phyloP scores from a whole-genome alignment of 2,888 invertebrate genomes.

The Meloe dianella region DNA sequence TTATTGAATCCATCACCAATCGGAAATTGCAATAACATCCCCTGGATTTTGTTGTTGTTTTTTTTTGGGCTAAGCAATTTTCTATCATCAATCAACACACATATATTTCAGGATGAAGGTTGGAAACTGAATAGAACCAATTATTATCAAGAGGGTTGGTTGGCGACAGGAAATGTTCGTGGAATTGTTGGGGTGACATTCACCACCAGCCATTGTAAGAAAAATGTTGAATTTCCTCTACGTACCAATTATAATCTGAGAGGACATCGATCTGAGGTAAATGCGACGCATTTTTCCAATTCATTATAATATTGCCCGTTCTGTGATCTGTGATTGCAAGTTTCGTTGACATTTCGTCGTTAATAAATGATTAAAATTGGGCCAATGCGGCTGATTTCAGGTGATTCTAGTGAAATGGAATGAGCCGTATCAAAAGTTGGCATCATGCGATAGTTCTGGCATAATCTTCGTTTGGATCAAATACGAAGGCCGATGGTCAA shows the following conservation, averaged over 20 bases:
- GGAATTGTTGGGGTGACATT: constrained; percentile 96
- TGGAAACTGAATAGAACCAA: constrained; percentile 95
- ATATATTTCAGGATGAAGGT: constrained; percentile 78
- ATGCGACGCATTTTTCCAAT: too few relatives aligned
- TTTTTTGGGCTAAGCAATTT: not conserved
- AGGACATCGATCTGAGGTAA: constrained; percentile 93
- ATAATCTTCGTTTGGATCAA: constrained; percentile 99
- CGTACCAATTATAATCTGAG: constrained; percentile 96
- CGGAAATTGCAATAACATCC: constrained; percentile 29
- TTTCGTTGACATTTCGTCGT: not conserved
- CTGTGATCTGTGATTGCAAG: constrained; percentile 20
- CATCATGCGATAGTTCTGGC: constrained; percentile 96
- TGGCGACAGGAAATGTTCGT: constrained; percentile 92
- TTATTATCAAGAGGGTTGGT: constrained; percentile 98
- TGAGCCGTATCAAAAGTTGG: constrained; percentile 96
- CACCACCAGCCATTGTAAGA: constrained; percentile 91
- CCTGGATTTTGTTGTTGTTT: not conserved
- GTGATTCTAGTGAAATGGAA: constrained; percentile 97
- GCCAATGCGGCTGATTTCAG: too few relatives aligned
- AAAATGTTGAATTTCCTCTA: constrained; percentile 83
- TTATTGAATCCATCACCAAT: constrained; percentile 15
- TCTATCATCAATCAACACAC: not conserved
- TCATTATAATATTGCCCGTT: too few relatives aligned
- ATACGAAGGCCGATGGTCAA: constrained; percentile 98
- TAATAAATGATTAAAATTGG: too few relatives aligned